These are phyloP conservation scores for Scrobipalpa atriplicella DNA, from an alignment of 2,888 invertebrate species.

Conservation along the genomic window DNA sequence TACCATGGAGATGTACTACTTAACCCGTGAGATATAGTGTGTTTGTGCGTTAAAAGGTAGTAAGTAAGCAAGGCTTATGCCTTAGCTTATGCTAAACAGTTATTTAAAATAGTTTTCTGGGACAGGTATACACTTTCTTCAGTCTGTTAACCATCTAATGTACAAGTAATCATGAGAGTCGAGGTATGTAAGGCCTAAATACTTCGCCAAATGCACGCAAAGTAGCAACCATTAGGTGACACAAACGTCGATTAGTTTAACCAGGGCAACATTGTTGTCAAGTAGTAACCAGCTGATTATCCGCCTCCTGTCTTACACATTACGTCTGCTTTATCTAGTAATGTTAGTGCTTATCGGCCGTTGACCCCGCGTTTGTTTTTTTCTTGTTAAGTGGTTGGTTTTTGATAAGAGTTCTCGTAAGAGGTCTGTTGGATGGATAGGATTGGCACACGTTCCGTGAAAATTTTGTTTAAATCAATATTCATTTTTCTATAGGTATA, in stretches of 20 bases:
- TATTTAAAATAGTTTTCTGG: too few species aligned
- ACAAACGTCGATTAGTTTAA: slow-evolving; percentile 13
- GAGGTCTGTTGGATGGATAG: too few species aligned
- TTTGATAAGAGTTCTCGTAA: not conserved
- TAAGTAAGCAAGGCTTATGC: too few species aligned
- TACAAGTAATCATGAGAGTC: too few species aligned
- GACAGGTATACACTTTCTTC: too few species aligned
- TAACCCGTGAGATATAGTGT: too few species aligned
- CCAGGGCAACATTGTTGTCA: not conserved
- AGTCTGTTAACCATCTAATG: not conserved
- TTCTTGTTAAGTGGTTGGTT: slow-evolving; percentile 26
- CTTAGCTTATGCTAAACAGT: too few species aligned
- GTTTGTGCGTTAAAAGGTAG: too few species aligned
- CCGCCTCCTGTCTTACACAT: slow-evolving; percentile 40
- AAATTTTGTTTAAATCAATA: too few species aligned
- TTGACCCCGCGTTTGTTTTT: slow-evolving; percentile 44
- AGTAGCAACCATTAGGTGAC: slow-evolving; percentile 6
- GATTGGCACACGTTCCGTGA: too few species aligned
- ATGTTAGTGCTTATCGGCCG: slow-evolving; percentile 55
- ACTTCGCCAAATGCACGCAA: not conserved
- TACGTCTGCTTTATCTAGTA: slow-evolving; percentile 49
- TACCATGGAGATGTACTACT: too few species aligned
- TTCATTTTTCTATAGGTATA: too few species aligned
- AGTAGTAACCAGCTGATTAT: slow-evolving; percentile 43
- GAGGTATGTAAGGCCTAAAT: not conserved